phyloP scores from a whole-genome alignment of 2,797 vertebrate species.

The Oreochromis mossambicus region DNA sequence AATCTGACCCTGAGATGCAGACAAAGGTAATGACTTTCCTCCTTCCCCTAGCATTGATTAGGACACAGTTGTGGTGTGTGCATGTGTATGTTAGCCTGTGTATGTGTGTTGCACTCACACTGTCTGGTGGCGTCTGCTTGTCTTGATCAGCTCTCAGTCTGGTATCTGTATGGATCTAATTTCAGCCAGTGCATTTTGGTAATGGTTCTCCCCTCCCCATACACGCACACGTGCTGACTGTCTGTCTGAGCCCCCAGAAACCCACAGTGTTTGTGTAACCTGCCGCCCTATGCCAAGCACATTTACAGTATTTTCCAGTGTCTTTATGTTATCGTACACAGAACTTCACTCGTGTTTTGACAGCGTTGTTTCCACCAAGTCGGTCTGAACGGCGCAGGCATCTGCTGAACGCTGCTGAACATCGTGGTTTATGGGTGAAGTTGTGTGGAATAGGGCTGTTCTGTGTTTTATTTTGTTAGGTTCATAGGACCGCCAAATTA shows the following conservation, averaged over 20 bases:
- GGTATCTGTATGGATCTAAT: slow-evolving; percentile 79
- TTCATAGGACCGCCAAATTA: slow-evolving; percentile 31
- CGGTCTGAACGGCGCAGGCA: not conserved
- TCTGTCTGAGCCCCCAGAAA: slow-evolving; percentile 37
- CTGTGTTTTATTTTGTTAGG: slow-evolving; percentile 23
- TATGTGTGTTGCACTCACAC: slow-evolving; percentile 41
- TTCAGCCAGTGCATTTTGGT: slow-evolving; percentile 80
- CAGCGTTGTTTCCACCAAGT: not conserved
- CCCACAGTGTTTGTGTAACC: slow-evolving; percentile 24
- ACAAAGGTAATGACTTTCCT: slow-evolving; percentile 79
- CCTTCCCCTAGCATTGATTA: slow-evolving; percentile 77
- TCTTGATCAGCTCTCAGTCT: slow-evolving; percentile 84
- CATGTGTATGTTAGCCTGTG: not conserved
- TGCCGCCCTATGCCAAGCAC: not conserved
- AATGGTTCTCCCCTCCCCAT: slow-evolving; percentile 63
- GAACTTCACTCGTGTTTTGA: slow-evolving; percentile 33
- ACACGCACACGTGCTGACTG: not conserved
- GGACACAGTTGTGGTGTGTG: slow-evolving; percentile 54
- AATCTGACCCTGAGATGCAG: slow-evolving; percentile 77
- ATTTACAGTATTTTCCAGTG: slow-evolving; percentile 32
- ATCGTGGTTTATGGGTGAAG: slow-evolving; percentile 3
- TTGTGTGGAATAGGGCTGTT: slow-evolving; percentile 41
- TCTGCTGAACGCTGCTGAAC: not conserved
- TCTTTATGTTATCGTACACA: not conserved
- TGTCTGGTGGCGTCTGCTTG: slow-evolving; percentile 82